phyloP scores from a whole-genome alignment of 2,888 invertebrate genomes.

The Dioctria linearis region DNA sequence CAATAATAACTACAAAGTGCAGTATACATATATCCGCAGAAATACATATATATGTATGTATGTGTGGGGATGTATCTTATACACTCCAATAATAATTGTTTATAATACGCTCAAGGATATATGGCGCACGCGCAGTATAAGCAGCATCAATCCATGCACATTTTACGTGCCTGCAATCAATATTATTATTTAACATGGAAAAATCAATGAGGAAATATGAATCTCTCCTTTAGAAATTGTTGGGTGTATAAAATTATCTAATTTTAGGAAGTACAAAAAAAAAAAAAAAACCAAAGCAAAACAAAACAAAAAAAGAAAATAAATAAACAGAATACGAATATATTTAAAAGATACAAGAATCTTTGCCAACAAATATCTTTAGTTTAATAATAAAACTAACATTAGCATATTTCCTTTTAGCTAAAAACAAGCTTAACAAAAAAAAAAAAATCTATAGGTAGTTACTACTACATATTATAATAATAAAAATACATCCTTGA shows the following conservation, averaged over 20 bases:
- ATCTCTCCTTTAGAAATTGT: background rate
- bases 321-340: conserved; percentile 49
- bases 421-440: conserved; percentile 53
- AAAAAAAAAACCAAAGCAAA: conserved; percentile 26
- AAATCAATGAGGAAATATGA: no score
- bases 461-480: no score
- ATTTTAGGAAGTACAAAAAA: background rate
- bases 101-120: no score
- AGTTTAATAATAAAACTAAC: conserved; percentile 36
- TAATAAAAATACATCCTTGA: conserved; percentile 29
- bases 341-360: conserved; percentile 51
- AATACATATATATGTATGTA: no score
- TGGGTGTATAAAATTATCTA: background rate
- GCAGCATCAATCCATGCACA: no score
- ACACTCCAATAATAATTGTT: no score
- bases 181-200: no score
- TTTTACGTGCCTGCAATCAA: no score
- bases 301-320: conserved; percentile 27
- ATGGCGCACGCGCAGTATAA: no score
- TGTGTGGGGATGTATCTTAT: no score
- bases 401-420: conserved; percentile 29
- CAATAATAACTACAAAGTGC: no score
- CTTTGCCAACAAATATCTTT: conserved; percentile 51
- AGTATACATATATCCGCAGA: no score
- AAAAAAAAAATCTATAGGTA: background rate